Conservation (phyloP, 2,888 invertebrate species). For the Syrphus vitripennis region DNA sequence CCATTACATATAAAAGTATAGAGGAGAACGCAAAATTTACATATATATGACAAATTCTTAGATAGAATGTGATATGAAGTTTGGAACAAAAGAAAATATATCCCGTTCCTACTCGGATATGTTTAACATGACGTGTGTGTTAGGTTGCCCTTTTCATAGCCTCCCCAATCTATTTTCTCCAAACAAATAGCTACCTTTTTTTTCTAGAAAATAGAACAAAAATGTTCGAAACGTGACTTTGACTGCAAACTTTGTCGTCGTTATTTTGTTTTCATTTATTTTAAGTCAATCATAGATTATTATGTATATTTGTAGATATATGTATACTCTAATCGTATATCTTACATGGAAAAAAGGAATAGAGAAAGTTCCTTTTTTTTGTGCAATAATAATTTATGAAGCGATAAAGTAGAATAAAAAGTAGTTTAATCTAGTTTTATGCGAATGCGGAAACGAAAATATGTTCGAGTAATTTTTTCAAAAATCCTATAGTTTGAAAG, state of each 20-base stretch:
- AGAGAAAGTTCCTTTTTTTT: constrained; percentile 21
- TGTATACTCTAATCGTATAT: neutral
- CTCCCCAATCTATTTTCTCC: constrained; percentile 51
- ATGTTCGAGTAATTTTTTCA: neutral
- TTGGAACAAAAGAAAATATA: constrained; percentile 41
- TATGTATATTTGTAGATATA: neutral
- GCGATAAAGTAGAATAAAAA: neutral
- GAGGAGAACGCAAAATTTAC: constrained; percentile 65
- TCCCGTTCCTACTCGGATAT: neutral
- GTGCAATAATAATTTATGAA: constrained; percentile 29
- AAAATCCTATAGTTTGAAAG: neutral
- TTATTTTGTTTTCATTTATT: constrained; percentile 53
- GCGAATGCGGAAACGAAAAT: neutral
- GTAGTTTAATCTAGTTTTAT: constrained; percentile 51
- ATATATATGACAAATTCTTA: constrained; percentile 69
- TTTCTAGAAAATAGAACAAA: constrained; percentile 4
- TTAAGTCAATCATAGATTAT: constrained; percentile 33
- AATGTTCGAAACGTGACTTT: constrained; percentile 69
- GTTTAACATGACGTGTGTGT: constrained; percentile 32
- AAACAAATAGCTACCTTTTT: constrained; percentile 67
- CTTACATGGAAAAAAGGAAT: neutral
- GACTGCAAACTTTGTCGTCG: constrained; percentile 64
- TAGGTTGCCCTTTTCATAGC: neutral
- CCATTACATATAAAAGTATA: constrained; percentile 65
- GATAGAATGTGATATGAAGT: constrained; percentile 59